Conservation (phyloP, 2,888 invertebrate genomes). For the Seladonia tumulorum region DNA sequence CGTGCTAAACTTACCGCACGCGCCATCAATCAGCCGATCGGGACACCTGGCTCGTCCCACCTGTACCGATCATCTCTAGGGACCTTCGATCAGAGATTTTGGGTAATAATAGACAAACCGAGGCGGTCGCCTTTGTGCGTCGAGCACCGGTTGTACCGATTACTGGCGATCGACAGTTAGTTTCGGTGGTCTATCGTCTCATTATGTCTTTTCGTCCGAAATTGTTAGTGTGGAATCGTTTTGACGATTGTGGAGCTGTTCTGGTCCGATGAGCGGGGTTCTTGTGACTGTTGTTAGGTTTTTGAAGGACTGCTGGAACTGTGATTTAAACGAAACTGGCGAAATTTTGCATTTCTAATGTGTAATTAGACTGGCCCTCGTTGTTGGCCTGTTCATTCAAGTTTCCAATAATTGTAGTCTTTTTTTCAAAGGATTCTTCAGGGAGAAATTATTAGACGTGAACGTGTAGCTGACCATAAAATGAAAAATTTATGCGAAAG, state of each 20-base stretch:
- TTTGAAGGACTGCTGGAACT: not conserved
- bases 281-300: not conserved
- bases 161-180: not conserved
- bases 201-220: not conserved
- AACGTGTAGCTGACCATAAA: not conserved
- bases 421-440: not conserved
- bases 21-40: slow-evolving; percentile 78
- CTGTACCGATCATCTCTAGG: slow-evolving; percentile 74
- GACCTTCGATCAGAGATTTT: slow-evolving; percentile 66
- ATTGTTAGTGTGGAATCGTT: not conserved
- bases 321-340: not conserved
- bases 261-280: not conserved
- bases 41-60: slow-evolving; percentile 77
- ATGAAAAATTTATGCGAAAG: not conserved
- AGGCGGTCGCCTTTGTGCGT: slow-evolving; percentile 21
- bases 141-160: slow-evolving; percentile 6
- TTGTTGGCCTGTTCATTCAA: not conserved
- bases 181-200: not conserved
- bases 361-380: not conserved
- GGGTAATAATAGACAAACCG: slow-evolving; percentile 71
- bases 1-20: slow-evolving; percentile 76
- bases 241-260: not conserved
- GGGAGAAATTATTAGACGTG: not conserved
- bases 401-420: not conserved
- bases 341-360: not conserved